Evolutionary conservation across 2,888 invertebrate genomes (phyloP).

Genomic region (Conops quadrifasciatus): DNA sequence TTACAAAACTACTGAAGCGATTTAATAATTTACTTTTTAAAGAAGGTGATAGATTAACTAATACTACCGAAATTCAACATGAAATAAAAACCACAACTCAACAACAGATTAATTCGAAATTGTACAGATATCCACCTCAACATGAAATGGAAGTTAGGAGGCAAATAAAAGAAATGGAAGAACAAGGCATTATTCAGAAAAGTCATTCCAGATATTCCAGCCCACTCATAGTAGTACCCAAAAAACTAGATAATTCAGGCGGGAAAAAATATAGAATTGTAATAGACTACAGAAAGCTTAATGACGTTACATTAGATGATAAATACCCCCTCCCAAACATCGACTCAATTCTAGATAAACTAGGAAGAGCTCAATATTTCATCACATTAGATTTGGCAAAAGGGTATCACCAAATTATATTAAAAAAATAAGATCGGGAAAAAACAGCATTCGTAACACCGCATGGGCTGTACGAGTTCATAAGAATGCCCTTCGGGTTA

Average conservation of each 20-base stretch:
- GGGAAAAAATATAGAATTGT: conserved; percentile 37
- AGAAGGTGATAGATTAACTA: too few relatives aligned
- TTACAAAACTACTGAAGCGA: too few relatives aligned
- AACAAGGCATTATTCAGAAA: conserved; percentile 47
- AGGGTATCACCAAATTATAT: conserved; percentile 38
- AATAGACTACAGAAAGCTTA: conserved; percentile 39
- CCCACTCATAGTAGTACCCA: conserved; percentile 50
- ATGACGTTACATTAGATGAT: conserved; percentile 38
- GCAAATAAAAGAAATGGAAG: conserved; percentile 41
- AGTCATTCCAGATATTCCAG: conserved; percentile 48
- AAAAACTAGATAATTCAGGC: conserved; percentile 45
- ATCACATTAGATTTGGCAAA: conserved; percentile 31
- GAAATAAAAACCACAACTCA: too few relatives aligned
- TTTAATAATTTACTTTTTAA: too few relatives aligned
- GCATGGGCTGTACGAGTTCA: conserved; percentile 33
- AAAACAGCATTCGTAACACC: conserved; percentile 37
- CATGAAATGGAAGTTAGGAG: conserved; percentile 34
- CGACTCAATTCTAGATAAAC: conserved; percentile 45
- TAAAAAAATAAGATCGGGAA: conserved; percentile 17
- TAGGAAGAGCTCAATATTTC: too few relatives aligned
- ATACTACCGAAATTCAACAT: too few relatives aligned
- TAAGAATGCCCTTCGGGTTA: too few relatives aligned
- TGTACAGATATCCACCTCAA: conserved; percentile 33
- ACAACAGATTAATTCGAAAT: conserved; percentile 26
- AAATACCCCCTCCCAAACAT: conserved; percentile 42